phyloP scores from a whole-genome alignment of 2,797 vertebrate species.

The Hafferia zeledoni region DNA sequence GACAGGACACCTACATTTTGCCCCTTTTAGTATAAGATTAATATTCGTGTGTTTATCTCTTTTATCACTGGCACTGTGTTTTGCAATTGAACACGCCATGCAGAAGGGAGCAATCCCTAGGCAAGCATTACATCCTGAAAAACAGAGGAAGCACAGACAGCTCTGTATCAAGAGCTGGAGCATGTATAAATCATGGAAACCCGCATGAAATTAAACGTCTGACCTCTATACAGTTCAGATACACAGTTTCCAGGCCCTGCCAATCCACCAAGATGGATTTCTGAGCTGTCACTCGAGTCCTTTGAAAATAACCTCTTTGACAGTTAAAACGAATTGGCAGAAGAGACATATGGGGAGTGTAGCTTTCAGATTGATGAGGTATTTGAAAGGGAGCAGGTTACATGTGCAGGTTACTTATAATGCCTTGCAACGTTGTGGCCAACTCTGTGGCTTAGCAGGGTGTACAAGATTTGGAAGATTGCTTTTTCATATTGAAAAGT shows the following conservation, averaged over 20 bases:
- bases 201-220: conserved; percentile 25
- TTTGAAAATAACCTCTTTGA: conserved; percentile 55
- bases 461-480: not conserved
- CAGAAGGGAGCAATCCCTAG: not conserved
- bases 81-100: fast-evolving
- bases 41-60: not conserved
- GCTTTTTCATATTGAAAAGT: not conserved
- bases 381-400: conserved; percentile 35
- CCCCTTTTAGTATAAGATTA: not conserved
- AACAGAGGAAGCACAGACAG: not conserved
- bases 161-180: not conserved
- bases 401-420: not conserved
- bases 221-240: conserved; percentile 39
- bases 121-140: not conserved
- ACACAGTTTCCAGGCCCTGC: conserved; percentile 44
- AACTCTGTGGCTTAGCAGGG: not conserved
- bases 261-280: conserved; percentile 56
- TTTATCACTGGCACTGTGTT: not conserved
- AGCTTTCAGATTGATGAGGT: conserved; percentile 53
- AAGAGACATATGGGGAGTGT: not conserved
- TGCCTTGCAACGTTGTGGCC: not conserved
- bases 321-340: conserved; percentile 47
- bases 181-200: conserved; percentile 43
- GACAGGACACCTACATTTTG: not conserved
- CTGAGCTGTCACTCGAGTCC: conserved; percentile 1